Evolutionary conservation across 2,797 vertebrate species (phyloP).

Genomic region (Leuciscus waleckii): DNA sequence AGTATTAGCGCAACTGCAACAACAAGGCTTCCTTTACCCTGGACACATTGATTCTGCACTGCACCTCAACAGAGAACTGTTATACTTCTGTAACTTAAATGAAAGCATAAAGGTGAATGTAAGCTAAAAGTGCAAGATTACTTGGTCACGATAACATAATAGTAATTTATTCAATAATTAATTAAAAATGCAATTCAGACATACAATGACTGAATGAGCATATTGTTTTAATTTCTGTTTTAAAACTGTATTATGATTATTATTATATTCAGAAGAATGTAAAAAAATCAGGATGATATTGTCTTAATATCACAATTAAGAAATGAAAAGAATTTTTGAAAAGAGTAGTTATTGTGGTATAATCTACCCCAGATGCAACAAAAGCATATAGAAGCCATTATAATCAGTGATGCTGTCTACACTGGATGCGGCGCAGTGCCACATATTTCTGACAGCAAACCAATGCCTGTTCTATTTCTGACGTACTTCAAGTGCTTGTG

Average conservation of each 20-base stretch:
- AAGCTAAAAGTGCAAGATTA: not conserved
- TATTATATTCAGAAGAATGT: not conserved
- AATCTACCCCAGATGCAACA: too few relatives aligned
- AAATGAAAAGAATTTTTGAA: too few relatives aligned
- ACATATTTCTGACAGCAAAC: not conserved
- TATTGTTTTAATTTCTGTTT: too few relatives aligned
- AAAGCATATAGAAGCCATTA: not conserved
- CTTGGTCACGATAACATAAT: not conserved
- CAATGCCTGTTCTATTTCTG: not conserved
- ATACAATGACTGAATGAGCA: too few relatives aligned
- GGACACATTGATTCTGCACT: not conserved
- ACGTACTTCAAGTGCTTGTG: not conserved
- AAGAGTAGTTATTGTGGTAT: too few relatives aligned
- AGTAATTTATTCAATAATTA: not conserved
- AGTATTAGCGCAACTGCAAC: constrained; percentile 2
- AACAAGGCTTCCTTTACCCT: not conserved
- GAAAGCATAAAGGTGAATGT: not conserved
- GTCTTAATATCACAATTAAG: not conserved
- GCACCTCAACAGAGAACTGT: not conserved
- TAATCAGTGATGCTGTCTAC: not conserved
- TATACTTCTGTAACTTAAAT: not conserved
- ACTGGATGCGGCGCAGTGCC: not conserved
- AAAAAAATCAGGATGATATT: not conserved
- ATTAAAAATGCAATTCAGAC: not conserved
- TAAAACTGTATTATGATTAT: too few relatives aligned